Evolutionary conservation across 2,888 invertebrate species (phyloP), one percentile per base, ranked within the genome.

Genomic region (Lymantria monacha): DNA sequence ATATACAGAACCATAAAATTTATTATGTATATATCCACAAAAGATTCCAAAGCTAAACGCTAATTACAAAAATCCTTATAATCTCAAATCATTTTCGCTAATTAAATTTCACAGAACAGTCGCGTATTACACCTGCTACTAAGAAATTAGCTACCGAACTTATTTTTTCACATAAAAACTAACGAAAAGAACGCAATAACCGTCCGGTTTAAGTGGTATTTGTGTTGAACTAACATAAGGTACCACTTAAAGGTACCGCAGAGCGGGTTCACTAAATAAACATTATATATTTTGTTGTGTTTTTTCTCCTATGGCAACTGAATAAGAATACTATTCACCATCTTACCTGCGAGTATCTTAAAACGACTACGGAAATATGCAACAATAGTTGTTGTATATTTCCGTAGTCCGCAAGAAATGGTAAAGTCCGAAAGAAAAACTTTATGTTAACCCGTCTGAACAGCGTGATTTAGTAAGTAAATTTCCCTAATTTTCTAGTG

Each of bases 21-120:
- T 3, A 41, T 41, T 41, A 41, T 14, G 1, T 10, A 41, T 2
- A 14, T 8, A 9, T 41, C 11, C 1, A 7, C 1, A 41, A 14
- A 14, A 7, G 13, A 12, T 13, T 30, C 33, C 42, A 9, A 37
- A 55, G 51, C 33, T 44, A 49, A 57, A 63, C 61, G 63, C 76
- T 81, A 87, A 86, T 87, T 84, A 85, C 67, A 85, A 87, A 87
- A 87, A 83, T 78, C 78, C 70, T 63, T 61, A 69, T 81, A 81
- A 84, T 81, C 81, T 70, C 56, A 68, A 80, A 83, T 84, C 82
- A 87, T 84, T 82, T 81, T 76, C 75, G 69, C 76, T 81, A 83
- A 84, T 87, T 87, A 85, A 83, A 82, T 76, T 78, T 81, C 76
- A 85, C 74, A 63, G 73, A 73, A 53, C 41, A 60, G 70, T 57